phyloP scores from a whole-genome alignment of 2,888 invertebrate genomes.

The Drosophila algonquin region DNA sequence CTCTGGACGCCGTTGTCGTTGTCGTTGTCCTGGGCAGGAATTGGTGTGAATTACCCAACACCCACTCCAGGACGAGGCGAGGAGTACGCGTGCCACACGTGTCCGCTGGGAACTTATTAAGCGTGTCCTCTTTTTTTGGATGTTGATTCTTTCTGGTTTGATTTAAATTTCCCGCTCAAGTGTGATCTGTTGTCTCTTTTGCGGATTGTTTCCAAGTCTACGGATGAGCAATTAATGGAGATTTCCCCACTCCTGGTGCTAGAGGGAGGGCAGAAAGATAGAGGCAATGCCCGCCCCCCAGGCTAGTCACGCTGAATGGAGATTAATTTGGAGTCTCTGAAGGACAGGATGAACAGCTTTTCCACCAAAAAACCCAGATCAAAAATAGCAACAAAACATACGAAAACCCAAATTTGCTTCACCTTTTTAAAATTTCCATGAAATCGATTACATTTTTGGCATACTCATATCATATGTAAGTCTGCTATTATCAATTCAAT shows the following conservation, averaged over 20 bases:
- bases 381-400: too few relatives aligned
- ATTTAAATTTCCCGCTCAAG: constrained; percentile 42
- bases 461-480: too few relatives aligned
- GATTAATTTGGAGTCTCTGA: too few relatives aligned
- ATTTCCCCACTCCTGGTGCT: neutral
- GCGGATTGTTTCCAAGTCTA: constrained; percentile 35
- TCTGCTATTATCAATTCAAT: neutral
- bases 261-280: neutral
- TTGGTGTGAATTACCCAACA: constrained; percentile 71
- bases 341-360: too few relatives aligned
- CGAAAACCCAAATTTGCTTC: neutral
- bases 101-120: constrained; percentile 58
- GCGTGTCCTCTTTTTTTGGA: constrained; percentile 23
- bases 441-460: too few relatives aligned
- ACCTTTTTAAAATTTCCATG: too few relatives aligned
- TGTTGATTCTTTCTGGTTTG: constrained; percentile 38
- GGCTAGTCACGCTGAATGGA: too few relatives aligned
- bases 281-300: too few relatives aligned
- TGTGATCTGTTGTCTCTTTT: constrained; percentile 35
- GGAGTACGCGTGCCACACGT: constrained; percentile 58
- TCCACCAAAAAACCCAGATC: too few relatives aligned
- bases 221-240: constrained; percentile 14
- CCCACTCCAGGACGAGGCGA: constrained; percentile 39
- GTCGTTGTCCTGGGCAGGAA: constrained; percentile 64
- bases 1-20: constrained; percentile 29